Percentiles rank a stretch among this genome's conserved stretches.
These are phyloP conservation scores for Mizuhopecten yessoensis DNA, from an alignment of 1,140 invertebrate genomes.

Conservation along the genomic window DNA sequence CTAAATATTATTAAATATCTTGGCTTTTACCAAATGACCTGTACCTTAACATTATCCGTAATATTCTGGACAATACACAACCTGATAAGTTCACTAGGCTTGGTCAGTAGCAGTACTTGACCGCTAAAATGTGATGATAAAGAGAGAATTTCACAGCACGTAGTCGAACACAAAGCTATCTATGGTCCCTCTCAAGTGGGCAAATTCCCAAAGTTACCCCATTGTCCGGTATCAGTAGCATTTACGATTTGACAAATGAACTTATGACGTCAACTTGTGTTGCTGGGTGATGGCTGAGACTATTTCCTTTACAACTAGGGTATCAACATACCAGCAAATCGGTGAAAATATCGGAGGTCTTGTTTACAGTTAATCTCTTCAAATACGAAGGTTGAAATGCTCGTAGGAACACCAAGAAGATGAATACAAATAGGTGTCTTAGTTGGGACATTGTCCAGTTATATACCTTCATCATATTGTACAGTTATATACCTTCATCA, in stretches of 20 bases:
- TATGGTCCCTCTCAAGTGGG: not conserved
- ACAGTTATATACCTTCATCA: too few species aligned
- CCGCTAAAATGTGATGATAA: not conserved
- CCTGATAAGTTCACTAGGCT: not conserved
- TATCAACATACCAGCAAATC: not conserved
- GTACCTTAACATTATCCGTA: not conserved
- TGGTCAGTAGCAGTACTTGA: not conserved
- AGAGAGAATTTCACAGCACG: not conserved
- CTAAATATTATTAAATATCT: too few species aligned
- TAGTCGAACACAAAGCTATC: not conserved
- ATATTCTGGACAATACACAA: not conserved
- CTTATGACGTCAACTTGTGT: not conserved
- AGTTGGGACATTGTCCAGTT: not conserved
- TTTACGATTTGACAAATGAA: not conserved
- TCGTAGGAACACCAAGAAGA: not conserved
- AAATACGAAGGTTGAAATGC: not conserved
- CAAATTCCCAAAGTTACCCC: conserved; percentile 23
- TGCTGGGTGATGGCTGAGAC: not conserved
- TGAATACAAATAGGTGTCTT: not conserved
- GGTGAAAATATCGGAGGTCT: not conserved
- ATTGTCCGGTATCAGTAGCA: not conserved
- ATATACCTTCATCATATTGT: not conserved
- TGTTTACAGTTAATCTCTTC: not conserved
- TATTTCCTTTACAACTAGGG: not conserved
- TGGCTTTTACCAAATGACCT: too few species aligned